These are phyloP conservation scores for Oscheius onirici DNA, from an alignment of 2,888 invertebrate genomes.

Conservation along the genomic window DNA sequence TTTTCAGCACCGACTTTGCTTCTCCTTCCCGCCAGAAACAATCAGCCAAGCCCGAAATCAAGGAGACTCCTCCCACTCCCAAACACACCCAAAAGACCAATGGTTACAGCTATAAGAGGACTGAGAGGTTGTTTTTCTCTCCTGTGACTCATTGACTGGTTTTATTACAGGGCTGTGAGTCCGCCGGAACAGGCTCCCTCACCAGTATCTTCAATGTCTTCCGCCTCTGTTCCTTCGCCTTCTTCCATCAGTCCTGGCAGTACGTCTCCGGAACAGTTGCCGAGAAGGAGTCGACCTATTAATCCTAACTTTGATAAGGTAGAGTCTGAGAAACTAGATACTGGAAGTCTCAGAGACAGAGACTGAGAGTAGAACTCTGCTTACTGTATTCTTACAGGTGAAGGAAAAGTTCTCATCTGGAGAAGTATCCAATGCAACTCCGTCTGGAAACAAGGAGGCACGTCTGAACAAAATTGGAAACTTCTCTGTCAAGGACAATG, in stretches of 20 bases:
- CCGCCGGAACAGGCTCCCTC: constrained; percentile 36
- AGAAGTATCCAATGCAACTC: constrained; percentile 17
- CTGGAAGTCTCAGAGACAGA: too few relatives aligned
- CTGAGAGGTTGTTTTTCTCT: constrained; percentile 8
- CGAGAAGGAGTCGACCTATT: constrained; percentile 17
- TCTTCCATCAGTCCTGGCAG: constrained; percentile 52
- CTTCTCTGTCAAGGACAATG: constrained; percentile 1
- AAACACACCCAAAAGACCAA: constrained; percentile 18
- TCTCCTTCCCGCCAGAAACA: constrained; percentile 23
- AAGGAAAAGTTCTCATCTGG: constrained; percentile 26
- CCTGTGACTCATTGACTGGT: background rate
- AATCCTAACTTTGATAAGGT: constrained; percentile 32
- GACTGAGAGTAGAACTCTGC: too few relatives aligned
- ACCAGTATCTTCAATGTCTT: constrained; percentile 52
- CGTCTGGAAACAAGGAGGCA: background rate
- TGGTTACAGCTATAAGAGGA: constrained; percentile 21
- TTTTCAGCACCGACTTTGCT: constrained; percentile 34
- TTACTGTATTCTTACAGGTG: constrained; percentile 1
- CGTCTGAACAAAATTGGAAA: constrained; percentile 1
- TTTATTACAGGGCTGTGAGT: constrained; percentile 39
- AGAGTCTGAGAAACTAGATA: background rate
- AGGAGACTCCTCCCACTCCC: constrained; percentile 55
- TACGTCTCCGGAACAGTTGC: constrained; percentile 43
- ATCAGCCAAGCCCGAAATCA: constrained; percentile 40
- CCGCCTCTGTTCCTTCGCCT: constrained; percentile 48